A percentile compares a stretch with the other conserved stretches of the same genome.
Evolutionary conservation across 2,888 invertebrate genomes (phyloP).

Genomic region (Mongoloraphidia duomilia): DNA sequence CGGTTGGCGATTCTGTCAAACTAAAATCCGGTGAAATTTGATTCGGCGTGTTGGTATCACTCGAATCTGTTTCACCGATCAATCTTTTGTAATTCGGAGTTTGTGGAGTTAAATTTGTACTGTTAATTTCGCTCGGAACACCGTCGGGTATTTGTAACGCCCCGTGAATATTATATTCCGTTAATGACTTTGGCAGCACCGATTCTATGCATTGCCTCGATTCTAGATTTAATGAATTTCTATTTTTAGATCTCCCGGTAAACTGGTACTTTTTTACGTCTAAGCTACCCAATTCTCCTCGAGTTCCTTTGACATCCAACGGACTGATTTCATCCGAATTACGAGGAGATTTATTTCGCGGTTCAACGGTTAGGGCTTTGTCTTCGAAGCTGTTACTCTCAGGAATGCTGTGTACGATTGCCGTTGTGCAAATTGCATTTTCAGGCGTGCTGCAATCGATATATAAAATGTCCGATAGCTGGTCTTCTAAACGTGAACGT

Average conservation of each 20-base stretch:
- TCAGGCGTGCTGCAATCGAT: constrained; percentile 69
- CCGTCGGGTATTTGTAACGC: constrained; percentile 16
- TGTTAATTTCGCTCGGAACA: constrained; percentile 16
- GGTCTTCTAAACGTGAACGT: constrained; percentile 60
- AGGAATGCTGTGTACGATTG: constrained; percentile 22
- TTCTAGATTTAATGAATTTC: constrained; percentile 27
- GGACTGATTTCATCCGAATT: constrained; percentile 20
- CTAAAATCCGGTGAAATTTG: constrained; percentile 16
- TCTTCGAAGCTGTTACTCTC: neutral
- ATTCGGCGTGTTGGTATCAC: constrained; percentile 23
- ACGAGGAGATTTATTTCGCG: constrained; percentile 27
- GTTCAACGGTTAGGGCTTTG: constrained; percentile 19
- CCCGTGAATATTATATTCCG: constrained; percentile 23
- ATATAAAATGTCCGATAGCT: constrained; percentile 62
- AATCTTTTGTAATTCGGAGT: constrained; percentile 27
- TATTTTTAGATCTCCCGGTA: constrained; percentile 1
- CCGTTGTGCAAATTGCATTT: constrained; percentile 30
- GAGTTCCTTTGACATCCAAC: too few relatives aligned
- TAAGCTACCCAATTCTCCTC: too few relatives aligned
- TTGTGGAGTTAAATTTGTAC: constrained; percentile 25
- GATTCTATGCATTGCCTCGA: constrained; percentile 8
- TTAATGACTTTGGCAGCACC: constrained; percentile 24
- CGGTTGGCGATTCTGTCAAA: constrained; percentile 27
- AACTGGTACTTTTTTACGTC: neutral
- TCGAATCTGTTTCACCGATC: constrained; percentile 20